A percentile compares a stretch with the other conserved stretches of the same genome.
phyloP scores from a whole-genome alignment of 1,140 invertebrate species.

The Oreohelix idahoensis region DNA sequence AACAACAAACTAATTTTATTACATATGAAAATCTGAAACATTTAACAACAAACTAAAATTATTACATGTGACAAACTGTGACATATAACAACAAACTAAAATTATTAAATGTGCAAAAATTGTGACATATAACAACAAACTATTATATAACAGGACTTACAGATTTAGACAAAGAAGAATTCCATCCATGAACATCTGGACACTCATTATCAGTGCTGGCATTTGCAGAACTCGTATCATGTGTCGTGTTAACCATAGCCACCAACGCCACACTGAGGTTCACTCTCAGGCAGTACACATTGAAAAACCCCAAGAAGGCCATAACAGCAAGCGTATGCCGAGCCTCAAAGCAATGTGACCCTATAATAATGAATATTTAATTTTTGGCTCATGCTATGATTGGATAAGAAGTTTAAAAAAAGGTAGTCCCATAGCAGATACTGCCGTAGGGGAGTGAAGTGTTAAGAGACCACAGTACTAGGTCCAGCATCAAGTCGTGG shows the following conservation, averaged over 20 bases:
- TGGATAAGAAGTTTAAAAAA: neutral
- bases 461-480: no score
- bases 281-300: conserved; percentile 91
- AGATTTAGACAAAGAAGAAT: conserved; percentile 3
- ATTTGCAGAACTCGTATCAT: conserved; percentile 29
- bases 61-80: no score
- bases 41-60: no score
- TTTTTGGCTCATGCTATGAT: neutral
- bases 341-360: conserved; percentile 28
- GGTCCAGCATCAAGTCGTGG: no score
- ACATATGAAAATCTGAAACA: no score
- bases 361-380: neutral
- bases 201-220: conserved; percentile 33
- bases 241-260: conserved; percentile 88
- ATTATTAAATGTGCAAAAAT: no score
- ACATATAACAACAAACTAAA: no score
- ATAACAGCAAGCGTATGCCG: conserved; percentile 80
- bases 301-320: conserved; percentile 82
- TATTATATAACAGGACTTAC: neutral
- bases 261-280: conserved; percentile 98
- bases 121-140: no score
- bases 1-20: no score
- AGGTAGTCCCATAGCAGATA: no score
- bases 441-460: neutral
- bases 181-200: conserved; percentile 21